phyloP scores from a whole-genome alignment of 2,113 vertebrate species.

The Phocoena phocoena region DNA sequence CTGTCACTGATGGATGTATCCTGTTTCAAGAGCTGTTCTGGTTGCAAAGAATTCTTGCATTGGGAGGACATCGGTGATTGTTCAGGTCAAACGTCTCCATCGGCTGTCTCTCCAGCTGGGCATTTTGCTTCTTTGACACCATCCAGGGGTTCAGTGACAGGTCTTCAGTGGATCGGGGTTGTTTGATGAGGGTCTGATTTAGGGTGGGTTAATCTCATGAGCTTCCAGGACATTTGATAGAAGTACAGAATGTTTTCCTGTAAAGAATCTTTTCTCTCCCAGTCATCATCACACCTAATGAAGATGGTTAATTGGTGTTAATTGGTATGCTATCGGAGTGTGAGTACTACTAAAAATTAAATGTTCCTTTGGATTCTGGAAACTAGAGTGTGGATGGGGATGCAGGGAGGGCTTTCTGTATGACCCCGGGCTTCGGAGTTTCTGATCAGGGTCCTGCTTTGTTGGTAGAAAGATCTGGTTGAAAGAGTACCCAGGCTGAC shows the following conservation, averaged over 20 bases:
- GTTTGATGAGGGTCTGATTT: constrained; percentile 4
- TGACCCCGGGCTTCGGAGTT: not conserved
- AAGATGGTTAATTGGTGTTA: constrained; percentile 74
- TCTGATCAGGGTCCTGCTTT: not conserved
- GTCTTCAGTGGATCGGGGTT: not conserved
- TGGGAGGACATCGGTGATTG: not conserved
- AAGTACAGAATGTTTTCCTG: constrained; percentile 38
- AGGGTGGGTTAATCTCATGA: not conserved
- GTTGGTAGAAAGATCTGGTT: not conserved
- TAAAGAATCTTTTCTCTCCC: constrained; percentile 39
- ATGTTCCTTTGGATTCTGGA: constrained; percentile 33
- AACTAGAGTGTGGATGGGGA: not conserved
- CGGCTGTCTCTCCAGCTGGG: not conserved
- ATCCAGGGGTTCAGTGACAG: not conserved
- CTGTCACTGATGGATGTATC: not conserved
- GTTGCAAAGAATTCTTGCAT: not conserved
- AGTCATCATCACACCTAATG: constrained; percentile 65
- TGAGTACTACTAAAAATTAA: constrained; percentile 38
- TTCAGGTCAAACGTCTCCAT: not conserved
- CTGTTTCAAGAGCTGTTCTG: not conserved
- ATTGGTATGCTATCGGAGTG: constrained; percentile 37
- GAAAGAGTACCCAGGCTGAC: not conserved
- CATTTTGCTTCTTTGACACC: constrained; percentile 33
- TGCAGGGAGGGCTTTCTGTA: not conserved
- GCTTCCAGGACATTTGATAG: not conserved